Conservation (phyloP, 2,797 vertebrate species). For the Peromyscus melanophrys region DNA sequence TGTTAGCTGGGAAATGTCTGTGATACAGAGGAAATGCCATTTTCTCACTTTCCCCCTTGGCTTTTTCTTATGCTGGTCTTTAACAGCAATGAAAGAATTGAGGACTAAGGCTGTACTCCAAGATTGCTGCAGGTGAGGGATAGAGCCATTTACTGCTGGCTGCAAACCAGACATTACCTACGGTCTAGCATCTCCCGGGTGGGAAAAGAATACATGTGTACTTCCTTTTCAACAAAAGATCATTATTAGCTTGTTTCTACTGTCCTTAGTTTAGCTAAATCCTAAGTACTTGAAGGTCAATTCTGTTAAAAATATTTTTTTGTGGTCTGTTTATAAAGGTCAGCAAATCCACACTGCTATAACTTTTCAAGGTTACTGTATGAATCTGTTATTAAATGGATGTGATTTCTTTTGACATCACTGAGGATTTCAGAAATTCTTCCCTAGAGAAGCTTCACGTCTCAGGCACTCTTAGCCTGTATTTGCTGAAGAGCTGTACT, state of each 20-base stretch:
- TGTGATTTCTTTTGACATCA: conserved; percentile 7
- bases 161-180: not conserved
- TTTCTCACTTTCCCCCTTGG: not conserved
- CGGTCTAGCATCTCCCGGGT: not conserved
- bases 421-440: not conserved
- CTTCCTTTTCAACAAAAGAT: not conserved
- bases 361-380: not conserved
- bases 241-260: not conserved
- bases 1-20: not conserved
- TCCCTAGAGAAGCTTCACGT: not conserved
- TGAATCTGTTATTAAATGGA: not conserved
- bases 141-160: not conserved
- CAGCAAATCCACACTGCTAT: not conserved
- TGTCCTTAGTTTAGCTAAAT: not conserved
- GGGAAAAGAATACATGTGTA: not conserved
- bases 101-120: not conserved
- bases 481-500: not conserved
- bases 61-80: not conserved
- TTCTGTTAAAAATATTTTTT: not conserved
- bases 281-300: not conserved
- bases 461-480: not conserved
- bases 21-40: not conserved
- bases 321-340: not conserved
- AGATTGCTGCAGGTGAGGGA: not conserved
- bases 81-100: not conserved